Percentiles rank a stretch among this genome's conserved stretches.
phyloP scores from a whole-genome alignment of 2,888 invertebrate species.

The Pachycephus smyrnensis region DNA sequence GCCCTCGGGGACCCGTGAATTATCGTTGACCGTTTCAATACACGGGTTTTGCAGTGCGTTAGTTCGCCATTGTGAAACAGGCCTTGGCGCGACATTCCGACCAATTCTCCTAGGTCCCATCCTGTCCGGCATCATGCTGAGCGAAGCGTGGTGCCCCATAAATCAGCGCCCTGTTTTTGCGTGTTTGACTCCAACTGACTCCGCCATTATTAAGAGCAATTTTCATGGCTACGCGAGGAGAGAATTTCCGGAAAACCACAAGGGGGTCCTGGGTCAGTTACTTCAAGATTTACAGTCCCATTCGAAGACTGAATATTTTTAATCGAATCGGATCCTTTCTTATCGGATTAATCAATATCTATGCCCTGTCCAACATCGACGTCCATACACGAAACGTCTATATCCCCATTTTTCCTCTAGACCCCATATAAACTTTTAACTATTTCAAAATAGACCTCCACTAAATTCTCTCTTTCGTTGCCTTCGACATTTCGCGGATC shows the following conservation, averaged over 20 bases:
- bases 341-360: neutral
- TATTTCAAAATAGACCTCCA: neutral
- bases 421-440: neutral
- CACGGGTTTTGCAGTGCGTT: neutral
- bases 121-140: conserved; percentile 41
- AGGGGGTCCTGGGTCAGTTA: neutral
- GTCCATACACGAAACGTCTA: neutral
- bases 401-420: neutral
- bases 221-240: conserved; percentile 37
- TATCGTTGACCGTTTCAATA: neutral
- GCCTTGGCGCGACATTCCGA: neutral
- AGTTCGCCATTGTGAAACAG: neutral
- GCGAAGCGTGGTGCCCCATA: conserved; percentile 50
- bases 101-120: conserved; percentile 3
- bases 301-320: neutral
- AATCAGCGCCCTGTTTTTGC: conserved; percentile 61
- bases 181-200: conserved; percentile 55
- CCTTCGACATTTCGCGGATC: neutral
- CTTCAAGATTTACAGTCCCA: neutral
- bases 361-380: neutral
- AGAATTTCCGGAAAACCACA: conserved; percentile 46
- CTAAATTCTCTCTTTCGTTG: neutral
- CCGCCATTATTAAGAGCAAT: conserved; percentile 53
- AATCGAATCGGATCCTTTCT: neutral
- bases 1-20: neutral